These are phyloP conservation scores for Drosophila atroscutellata DNA, from an alignment of 2,888 invertebrate species.

Conservation along the genomic window DNA sequence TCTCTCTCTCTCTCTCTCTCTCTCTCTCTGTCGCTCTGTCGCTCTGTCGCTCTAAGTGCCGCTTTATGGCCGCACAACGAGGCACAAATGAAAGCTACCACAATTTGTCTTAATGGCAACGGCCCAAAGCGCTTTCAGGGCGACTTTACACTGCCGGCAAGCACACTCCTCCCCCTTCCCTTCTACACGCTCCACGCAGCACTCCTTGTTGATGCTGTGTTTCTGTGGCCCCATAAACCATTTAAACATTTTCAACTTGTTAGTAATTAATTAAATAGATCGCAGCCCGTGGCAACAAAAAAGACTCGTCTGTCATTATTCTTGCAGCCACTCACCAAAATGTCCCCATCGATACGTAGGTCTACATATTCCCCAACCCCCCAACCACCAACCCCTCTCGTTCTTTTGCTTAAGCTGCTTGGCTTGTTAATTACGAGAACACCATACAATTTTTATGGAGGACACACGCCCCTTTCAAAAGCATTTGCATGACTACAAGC, in stretches of 20 bases:
- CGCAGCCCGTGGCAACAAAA: conserved; percentile 66
- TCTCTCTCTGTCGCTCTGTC: not conserved
- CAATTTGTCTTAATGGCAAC: conserved; percentile 75
- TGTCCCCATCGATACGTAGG: conserved; percentile 51
- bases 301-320: conserved; percentile 64
- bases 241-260: conserved; percentile 81
- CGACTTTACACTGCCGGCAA: conserved; percentile 16
- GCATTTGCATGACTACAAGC: conserved; percentile 66
- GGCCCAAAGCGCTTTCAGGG: conserved; percentile 62
- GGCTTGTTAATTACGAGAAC: conserved; percentile 65
- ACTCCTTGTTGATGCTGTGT: conserved; percentile 3
- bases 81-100: conserved; percentile 49
- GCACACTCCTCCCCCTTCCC: not conserved
- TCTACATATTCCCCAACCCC: no score
- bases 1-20: not conserved
- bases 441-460: conserved; percentile 74
- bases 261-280: conserved; percentile 82
- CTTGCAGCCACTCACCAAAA: conserved; percentile 55
- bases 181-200: not conserved
- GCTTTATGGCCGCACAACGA: conserved; percentile 33
- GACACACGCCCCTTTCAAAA: conserved; percentile 73
- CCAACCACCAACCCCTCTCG: not conserved
- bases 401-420: not conserved
- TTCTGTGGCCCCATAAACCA: conserved; percentile 65
- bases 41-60: not conserved